Evolutionary conservation across 2,888 invertebrate genomes (phyloP), one percentile per base, ranked within the genome.

Genomic region (Crepidodera aurea): DNA sequence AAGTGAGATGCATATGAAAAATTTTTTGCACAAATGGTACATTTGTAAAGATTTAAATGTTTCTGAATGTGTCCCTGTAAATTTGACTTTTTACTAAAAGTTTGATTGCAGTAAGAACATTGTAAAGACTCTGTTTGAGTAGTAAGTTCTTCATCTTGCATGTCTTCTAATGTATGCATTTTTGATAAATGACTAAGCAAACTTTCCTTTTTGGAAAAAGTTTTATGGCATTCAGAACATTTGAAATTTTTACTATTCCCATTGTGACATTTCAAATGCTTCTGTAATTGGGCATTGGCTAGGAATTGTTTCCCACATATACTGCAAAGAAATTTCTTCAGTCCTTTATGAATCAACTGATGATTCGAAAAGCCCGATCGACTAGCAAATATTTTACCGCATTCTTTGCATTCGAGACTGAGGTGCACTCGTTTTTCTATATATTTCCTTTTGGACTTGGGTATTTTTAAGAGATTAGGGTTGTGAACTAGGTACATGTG

Each of bases 1-100:
- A 79, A 68, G 67, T 75, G 76, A 40, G 70, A 73, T 0, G 70
- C 60, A 51, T 68, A 73, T 25, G 62, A 66, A 44, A 71, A 73
- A 0, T 63, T 56, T 53, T 69, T 71, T 1, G 62, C 53, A 27
- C 73, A 73, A 13, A 70, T 46, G 37, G 65, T 61, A 40, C 74
- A 74, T 40, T 42, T 57, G 16, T 53, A 40, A 4, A 8, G 27
- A 37, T 50, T 62, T 19, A 32, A 32, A 32, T 32, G 32, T n/a
- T 39, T 46, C 4, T n/a, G n/a, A 6, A 18, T 48, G 8, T 58
- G 57, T 15, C 8, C 29, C 16, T 53, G 40, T 22, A 58, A 42
- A n/a, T 18, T 13, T 13, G 15, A 27, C 13, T 44, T 12, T n/a
- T 58, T 39, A 5, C 27, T 10, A 19, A 54, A 57, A 2, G 16